These are phyloP conservation scores for Euplexia lucipara DNA, from an alignment of 2,888 invertebrate genomes.

Conservation along the genomic window DNA sequence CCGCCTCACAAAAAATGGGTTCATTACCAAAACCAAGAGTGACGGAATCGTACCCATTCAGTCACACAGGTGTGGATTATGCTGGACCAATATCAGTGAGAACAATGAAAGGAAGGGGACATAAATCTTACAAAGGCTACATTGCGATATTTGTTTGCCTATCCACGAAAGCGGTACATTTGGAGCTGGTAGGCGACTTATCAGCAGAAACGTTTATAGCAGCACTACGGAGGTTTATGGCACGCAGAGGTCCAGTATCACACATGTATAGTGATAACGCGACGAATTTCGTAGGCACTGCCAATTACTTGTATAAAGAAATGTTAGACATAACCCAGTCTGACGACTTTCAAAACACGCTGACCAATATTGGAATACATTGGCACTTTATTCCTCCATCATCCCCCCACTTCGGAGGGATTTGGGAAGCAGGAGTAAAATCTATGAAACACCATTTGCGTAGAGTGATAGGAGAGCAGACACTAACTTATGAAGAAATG, in stretches of 20 bases:
- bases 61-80: too few species aligned
- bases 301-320: too few species aligned
- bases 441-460: conserved; percentile 13
- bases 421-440: too few species aligned
- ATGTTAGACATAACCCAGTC: conserved; percentile 20
- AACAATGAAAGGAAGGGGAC: conserved; percentile 4
- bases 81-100: too few species aligned
- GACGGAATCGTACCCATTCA: conserved; percentile 16
- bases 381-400: conserved; percentile 22
- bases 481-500: conserved; percentile 21
- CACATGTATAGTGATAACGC: too few species aligned
- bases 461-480: conserved; percentile 24
- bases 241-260: too few species aligned
- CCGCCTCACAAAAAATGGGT: conserved; percentile 11
- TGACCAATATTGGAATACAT: conserved; percentile 14
- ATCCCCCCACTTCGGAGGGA: conserved; percentile 15
- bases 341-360: not conserved
- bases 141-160: conserved; percentile 2
- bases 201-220: conserved; percentile 6
- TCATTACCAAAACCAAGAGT: conserved; percentile 16
- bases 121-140: not conserved
- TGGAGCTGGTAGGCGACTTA: conserved; percentile 1
- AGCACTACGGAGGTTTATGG: not conserved
- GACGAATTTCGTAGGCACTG: too few species aligned
- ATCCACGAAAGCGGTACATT: not conserved